These are phyloP conservation scores for Tenodera sinensis DNA, from an alignment of 2,888 invertebrate species.

Conservation along the genomic window DNA sequence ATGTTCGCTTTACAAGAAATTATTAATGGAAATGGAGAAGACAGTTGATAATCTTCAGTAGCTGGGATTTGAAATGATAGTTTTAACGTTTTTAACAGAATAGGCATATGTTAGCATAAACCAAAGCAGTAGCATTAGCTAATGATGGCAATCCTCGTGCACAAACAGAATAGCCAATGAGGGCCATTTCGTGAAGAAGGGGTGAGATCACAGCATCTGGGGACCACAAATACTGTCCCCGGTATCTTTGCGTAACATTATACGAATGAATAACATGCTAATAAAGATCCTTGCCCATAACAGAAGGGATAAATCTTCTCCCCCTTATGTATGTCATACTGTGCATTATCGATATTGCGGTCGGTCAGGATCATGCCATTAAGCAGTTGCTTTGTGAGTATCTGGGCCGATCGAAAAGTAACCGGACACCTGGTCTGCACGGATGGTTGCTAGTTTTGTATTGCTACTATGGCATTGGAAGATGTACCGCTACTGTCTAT, in stretches of 20 bases:
- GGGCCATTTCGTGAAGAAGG: neutral
- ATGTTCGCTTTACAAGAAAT: too few relatives aligned
- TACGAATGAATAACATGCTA: constrained; percentile 3
- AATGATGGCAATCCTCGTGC: neutral
- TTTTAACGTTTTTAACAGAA: too few relatives aligned
- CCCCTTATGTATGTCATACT: neutral
- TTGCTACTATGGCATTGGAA: too few relatives aligned
- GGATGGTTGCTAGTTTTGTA: too few relatives aligned
- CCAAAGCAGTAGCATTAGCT: neutral
- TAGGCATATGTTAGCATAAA: too few relatives aligned
- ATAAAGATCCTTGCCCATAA: neutral
- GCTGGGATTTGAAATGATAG: too few relatives aligned
- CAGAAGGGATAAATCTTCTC: neutral
- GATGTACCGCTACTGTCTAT: too few relatives aligned
- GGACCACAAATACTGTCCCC: neutral
- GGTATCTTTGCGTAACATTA: neutral
- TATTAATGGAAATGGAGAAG: too few relatives aligned
- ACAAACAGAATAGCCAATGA: neutral
- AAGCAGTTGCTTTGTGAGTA: neutral
- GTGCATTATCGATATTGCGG: constrained; percentile 20
- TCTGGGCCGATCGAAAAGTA: neutral
- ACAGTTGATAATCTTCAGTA: too few relatives aligned
- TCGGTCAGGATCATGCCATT: constrained; percentile 14
- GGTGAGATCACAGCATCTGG: neutral
- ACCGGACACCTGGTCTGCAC: neutral